Percentiles rank a stretch among this genome's conserved stretches.
Conservation (phyloP, 2,888 invertebrate species). For the Pyrocoelia pectoralis region DNA sequence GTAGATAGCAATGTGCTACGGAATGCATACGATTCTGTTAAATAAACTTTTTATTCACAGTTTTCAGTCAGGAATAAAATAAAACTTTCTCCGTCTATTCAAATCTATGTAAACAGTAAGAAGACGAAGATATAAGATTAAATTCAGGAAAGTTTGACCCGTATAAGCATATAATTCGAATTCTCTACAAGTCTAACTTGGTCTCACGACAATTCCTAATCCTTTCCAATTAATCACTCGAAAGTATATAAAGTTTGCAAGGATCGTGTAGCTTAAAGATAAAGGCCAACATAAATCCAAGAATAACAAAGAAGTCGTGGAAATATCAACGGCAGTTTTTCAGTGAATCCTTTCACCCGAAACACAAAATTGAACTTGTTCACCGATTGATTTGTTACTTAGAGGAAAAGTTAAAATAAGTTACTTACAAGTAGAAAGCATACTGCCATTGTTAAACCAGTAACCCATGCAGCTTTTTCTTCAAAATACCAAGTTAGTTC, state of each 20-base stretch:
- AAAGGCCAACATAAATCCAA: constrained; percentile 52
- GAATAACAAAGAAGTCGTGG: constrained; percentile 50
- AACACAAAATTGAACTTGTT: constrained; percentile 6
- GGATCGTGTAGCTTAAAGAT: constrained; percentile 52
- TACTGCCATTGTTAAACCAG: constrained; percentile 78
- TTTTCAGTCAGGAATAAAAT: background rate
- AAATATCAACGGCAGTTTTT: constrained; percentile 36
- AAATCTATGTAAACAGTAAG: constrained; percentile 20
- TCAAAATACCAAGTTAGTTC: constrained; percentile 90
- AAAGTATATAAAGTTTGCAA: constrained; percentile 52
- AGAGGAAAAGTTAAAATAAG: constrained; percentile 6
- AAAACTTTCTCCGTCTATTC: constrained; percentile 17
- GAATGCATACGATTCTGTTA: too few relatives aligned
- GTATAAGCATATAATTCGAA: constrained; percentile 37
- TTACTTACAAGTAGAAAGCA: constrained; percentile 80
- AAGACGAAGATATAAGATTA: constrained; percentile 26
- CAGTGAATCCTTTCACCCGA: constrained; percentile 18
- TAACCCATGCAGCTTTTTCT: constrained; percentile 83
- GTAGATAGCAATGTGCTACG: too few relatives aligned
- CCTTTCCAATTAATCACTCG: constrained; percentile 54
- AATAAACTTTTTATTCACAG: too few relatives aligned
- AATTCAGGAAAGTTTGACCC: constrained; percentile 28
- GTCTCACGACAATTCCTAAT: constrained; percentile 52
- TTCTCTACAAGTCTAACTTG: constrained; percentile 36
- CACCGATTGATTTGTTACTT: constrained; percentile 19